A percentile compares a stretch with the other conserved stretches of the same genome.
Conservation (phyloP, 2,888 invertebrate genomes). For the Leptodirus hochenwartii region DNA sequence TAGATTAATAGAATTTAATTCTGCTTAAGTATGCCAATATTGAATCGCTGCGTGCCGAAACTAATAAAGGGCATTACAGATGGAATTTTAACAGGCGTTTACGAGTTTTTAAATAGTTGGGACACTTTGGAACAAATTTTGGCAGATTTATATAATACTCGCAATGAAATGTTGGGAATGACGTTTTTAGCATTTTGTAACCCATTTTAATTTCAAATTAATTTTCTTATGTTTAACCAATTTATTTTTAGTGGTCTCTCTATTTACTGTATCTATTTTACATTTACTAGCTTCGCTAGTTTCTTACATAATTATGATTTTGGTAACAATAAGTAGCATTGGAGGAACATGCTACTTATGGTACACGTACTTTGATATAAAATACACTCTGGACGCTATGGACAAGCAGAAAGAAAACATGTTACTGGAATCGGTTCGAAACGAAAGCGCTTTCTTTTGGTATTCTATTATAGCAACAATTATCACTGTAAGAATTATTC, state of each 20-base stretch:
- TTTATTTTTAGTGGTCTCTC: constrained; percentile 48
- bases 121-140: constrained; percentile 76
- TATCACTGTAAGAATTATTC: constrained; percentile 50
- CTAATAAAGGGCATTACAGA: constrained; percentile 44
- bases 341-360: constrained; percentile 66
- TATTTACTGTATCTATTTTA: constrained; percentile 65
- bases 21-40: constrained; percentile 52
- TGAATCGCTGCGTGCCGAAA: constrained; percentile 78
- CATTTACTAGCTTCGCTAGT: constrained; percentile 69
- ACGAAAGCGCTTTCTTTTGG: constrained; percentile 70
- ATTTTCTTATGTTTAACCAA: constrained; percentile 5
- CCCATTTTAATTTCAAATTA: constrained; percentile 13
- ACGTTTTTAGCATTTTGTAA: constrained; percentile 67
- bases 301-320: constrained; percentile 73
- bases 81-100: constrained; percentile 49
- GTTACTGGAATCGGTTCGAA: constrained; percentile 63
- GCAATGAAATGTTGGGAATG: constrained; percentile 69
- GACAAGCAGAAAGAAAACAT: constrained; percentile 31
- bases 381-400: constrained; percentile 41
- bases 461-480: constrained; percentile 75
- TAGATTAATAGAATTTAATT: constrained; percentile 8
- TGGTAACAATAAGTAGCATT: constrained; percentile 57
- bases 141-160: constrained; percentile 73
- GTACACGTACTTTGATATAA: constrained; percentile 74
- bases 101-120: constrained; percentile 71